These are phyloP conservation scores for Battus philenor DNA, from an alignment of 1,140 invertebrate genomes.

Conservation along the genomic window DNA sequence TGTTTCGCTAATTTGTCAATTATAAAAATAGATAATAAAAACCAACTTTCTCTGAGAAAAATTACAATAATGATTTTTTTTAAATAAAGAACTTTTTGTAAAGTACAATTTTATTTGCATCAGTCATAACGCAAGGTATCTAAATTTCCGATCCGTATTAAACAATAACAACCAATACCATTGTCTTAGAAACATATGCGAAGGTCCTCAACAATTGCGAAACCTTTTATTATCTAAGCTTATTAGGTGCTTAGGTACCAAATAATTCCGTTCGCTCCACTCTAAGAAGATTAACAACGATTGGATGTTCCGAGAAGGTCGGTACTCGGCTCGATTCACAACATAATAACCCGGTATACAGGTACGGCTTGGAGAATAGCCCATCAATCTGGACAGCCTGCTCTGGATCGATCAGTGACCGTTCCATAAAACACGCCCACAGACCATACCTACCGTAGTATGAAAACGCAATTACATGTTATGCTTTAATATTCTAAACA, in stretches of 20 bases:
- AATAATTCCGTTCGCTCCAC: slow-evolving; percentile 65
- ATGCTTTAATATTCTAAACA: no score
- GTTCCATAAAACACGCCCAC: slow-evolving; percentile 13
- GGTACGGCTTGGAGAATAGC: slow-evolving; percentile 55
- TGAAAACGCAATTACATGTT: slow-evolving; percentile 28
- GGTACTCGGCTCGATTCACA: slow-evolving; percentile 36
- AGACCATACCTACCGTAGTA: neutral
- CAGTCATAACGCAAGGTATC: no score
- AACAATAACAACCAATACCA: no score
- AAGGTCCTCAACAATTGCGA: slow-evolving; percentile 44
- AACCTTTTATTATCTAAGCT: slow-evolving; percentile 68
- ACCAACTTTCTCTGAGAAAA: no score
- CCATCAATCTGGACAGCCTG: slow-evolving; percentile 53
- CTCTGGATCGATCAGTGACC: slow-evolving; percentile 48
- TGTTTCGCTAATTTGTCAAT: no score
- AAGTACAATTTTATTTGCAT: no score
- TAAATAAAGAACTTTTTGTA: no score
- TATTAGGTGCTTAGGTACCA: slow-evolving; percentile 64
- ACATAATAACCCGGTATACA: slow-evolving; percentile 53
- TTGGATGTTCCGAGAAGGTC: slow-evolving; percentile 67
- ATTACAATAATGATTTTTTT: no score
- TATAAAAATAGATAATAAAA: no score
- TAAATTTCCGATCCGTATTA: no score
- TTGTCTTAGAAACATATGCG: slow-evolving; percentile 16
- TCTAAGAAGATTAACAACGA: slow-evolving; percentile 73